These are phyloP conservation scores for Magallana gigas DNA, from an alignment of 1,140 invertebrate genomes.

Conservation along the genomic window DNA sequence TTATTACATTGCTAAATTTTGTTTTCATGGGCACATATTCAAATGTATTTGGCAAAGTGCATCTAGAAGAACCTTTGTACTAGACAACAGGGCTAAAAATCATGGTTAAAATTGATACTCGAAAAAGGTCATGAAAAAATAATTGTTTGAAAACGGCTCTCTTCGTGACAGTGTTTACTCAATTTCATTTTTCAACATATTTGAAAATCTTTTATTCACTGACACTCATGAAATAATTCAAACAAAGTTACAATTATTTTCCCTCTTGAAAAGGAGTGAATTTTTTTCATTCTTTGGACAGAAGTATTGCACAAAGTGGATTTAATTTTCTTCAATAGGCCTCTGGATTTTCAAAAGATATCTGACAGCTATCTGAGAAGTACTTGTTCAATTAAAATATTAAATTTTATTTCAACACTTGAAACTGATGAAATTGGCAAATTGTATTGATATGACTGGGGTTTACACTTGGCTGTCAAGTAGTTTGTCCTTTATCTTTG, in stretches of 20 bases:
- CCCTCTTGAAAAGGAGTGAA: not conserved
- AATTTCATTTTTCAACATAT: conserved; percentile 17
- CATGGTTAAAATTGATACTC: too few relatives aligned
- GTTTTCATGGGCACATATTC: too few relatives aligned
- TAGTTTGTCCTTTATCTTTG: conserved; percentile 20
- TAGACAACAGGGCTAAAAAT: too few relatives aligned
- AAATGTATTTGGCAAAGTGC: too few relatives aligned
- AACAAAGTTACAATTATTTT: conserved; percentile 10
- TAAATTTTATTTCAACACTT: conserved; percentile 33
- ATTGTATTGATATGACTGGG: not conserved
- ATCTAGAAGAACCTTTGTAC: too few relatives aligned
- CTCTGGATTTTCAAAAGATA: conserved; percentile 14
- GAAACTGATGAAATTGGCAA: conserved; percentile 20
- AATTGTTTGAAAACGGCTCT: not conserved
- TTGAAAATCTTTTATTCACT: conserved; percentile 14
- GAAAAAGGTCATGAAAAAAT: not conserved
- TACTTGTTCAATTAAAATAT: conserved; percentile 34
- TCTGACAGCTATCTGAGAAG: conserved; percentile 4
- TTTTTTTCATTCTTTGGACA: not conserved
- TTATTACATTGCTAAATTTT: too few relatives aligned
- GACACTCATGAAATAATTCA: not conserved
- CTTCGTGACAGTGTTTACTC: not conserved
- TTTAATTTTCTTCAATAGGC: conserved; percentile 27
- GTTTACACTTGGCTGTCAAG: conserved; percentile 6
- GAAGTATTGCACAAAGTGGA: not conserved